These are phyloP conservation scores for Mystacides longicornis DNA, from an alignment of 2,888 invertebrate species.

Conservation along the genomic window DNA sequence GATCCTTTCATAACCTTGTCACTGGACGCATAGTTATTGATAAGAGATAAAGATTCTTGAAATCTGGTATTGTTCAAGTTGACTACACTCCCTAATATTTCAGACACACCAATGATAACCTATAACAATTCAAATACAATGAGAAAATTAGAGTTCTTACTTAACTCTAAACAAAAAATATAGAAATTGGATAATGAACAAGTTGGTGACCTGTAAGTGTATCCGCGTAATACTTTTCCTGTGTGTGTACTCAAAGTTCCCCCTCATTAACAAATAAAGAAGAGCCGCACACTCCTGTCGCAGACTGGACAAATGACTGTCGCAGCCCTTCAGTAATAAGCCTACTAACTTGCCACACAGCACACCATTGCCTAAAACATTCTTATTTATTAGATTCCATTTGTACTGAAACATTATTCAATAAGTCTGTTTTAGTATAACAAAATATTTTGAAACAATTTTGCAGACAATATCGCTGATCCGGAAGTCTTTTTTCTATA, in stretches of 20 bases:
- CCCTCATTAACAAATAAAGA: slow-evolving; percentile 85
- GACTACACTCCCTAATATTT: slow-evolving; percentile 85
- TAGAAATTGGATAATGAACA: too few relatives aligned
- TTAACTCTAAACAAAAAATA: too few relatives aligned
- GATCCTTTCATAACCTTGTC: slow-evolving; percentile 94
- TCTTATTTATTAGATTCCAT: too few relatives aligned
- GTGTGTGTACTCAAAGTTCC: slow-evolving; percentile 85
- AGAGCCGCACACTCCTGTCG: slow-evolving; percentile 89
- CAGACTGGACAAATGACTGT: slow-evolving; percentile 74
- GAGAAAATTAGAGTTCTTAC: too few relatives aligned
- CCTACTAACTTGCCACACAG: slow-evolving; percentile 76
- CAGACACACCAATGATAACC: slow-evolving; percentile 93
- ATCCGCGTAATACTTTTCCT: slow-evolving; percentile 81
- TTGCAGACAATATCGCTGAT: too few relatives aligned
- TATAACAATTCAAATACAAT: slow-evolving; percentile 33
- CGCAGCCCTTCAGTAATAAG: slow-evolving; percentile 76
- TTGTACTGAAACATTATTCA: too few relatives aligned
- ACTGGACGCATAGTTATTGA: slow-evolving; percentile 87
- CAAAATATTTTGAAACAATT: too few relatives aligned
- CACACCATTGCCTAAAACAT: slow-evolving; percentile 59
- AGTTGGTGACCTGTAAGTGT: slow-evolving; percentile 84
- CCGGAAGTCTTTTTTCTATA: too few relatives aligned
- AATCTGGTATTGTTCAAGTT: slow-evolving; percentile 89
- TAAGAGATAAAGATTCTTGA: slow-evolving; percentile 86
- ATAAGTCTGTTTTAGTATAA: too few relatives aligned